Evolutionary conservation across 2,113 vertebrate genomes (phyloP), one percentile per base, ranked within the genome.

Genomic region (human (Homo sapiens)): DNA sequence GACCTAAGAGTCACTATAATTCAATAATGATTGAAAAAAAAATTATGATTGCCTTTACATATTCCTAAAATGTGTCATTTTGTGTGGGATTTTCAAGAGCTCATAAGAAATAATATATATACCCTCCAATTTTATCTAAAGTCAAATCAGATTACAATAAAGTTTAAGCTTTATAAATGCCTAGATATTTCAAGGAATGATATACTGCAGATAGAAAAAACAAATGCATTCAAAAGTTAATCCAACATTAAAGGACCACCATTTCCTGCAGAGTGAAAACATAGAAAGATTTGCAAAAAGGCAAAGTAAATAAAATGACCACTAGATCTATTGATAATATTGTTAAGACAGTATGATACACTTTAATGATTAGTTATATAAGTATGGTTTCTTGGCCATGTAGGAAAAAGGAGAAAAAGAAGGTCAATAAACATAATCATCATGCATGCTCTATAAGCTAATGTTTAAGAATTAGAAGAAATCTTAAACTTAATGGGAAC

Each of bases 171-270:
- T 12, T 86, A 83, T 48, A 95, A 64, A 92, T 90, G 94, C 90
- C 96, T 97, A 98, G 98, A 97, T 98, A 98, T 98, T 98, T 98
- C 98, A 98, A 97, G 97, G 95, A 98, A 98, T 98, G 97, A 98
- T 90, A 96, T 96, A 95, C 97, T 96, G 94, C 97, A 97, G 90
- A 96, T 92, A 98, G 90, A 43, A 97, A 98, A 97, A 98, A 90
- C 92, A 97, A 97, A 96, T 68, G 96, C 97, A 98, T 97, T 96
- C 97, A 97, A 90, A 97, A 95, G 97, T 98, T 97, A 98, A 98
- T 96, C 73, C 96, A 75, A 83, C 96, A 98, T 96, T 97, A 97
- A 98, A 98, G 86, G 89, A 95, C 82, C 95, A 96, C 64, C 96
- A 96, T 94, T 97, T 98, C 97, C 97, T 98, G 97, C 97, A 97